phyloP scores from a whole-genome alignment of 2,797 vertebrate genomes.

The Sebastes alutus region DNA sequence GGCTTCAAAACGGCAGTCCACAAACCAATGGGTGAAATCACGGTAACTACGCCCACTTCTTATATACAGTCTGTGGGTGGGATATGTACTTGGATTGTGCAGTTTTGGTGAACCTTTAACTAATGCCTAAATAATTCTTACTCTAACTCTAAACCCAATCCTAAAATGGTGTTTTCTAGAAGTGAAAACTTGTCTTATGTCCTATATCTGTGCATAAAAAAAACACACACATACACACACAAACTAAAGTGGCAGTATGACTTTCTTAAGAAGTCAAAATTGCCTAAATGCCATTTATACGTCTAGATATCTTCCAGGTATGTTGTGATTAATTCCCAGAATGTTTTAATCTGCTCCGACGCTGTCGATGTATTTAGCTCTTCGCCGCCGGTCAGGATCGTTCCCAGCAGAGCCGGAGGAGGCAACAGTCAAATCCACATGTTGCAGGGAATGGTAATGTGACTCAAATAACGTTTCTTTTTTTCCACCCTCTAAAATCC shows the following conservation, averaged over 20 bases:
- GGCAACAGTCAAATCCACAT: constrained; percentile 1
- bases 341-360: constrained; percentile 33
- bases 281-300: constrained; percentile 6
- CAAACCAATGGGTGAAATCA: neutral
- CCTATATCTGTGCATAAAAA: neutral
- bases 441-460: constrained; percentile 49
- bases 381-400: constrained; percentile 44
- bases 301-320: constrained; percentile 24
- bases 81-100: neutral
- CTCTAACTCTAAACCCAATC: neutral
- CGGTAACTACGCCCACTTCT: neutral
- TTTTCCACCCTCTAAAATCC: neutral
- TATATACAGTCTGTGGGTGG: neutral
- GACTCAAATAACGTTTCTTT: neutral
- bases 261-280: neutral
- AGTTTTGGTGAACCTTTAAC: neutral
- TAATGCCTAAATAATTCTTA: neutral
- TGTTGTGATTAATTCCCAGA: constrained; percentile 43
- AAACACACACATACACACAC: neutral
- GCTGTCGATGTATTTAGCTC: constrained; percentile 29
- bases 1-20: no score
- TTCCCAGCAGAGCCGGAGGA: constrained; percentile 42
- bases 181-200: neutral
- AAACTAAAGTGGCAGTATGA: neutral
- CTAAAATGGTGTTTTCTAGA: neutral